A percentile compares a stretch with the other conserved stretches of the same genome.
These are phyloP conservation scores for Crioceris asparagi DNA, from an alignment of 2,888 invertebrate genomes.

Conservation along the genomic window DNA sequence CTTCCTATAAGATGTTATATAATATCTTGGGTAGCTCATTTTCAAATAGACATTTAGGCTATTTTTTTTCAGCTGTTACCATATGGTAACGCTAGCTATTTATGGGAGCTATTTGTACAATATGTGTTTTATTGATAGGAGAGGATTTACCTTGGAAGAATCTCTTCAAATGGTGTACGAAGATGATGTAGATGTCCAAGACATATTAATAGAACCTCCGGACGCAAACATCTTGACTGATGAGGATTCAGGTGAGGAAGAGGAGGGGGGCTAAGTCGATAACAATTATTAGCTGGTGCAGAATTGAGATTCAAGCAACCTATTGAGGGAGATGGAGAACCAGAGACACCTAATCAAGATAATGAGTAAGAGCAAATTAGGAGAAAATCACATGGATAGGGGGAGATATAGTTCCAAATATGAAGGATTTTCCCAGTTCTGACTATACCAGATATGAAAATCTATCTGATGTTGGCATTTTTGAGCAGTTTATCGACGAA, in stretches of 20 bases:
- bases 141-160: too few relatives aligned
- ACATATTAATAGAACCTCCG: conserved; percentile 11
- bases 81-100: too few relatives aligned
- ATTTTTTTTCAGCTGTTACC: too few relatives aligned
- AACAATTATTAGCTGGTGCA: conserved; percentile 9
- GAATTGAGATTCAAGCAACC: too few relatives aligned
- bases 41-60: too few relatives aligned
- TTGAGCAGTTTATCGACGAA: too few relatives aligned
- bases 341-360: conserved; percentile 5
- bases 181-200: not conserved
- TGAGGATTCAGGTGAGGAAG: conserved; percentile 15
- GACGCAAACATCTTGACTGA: conserved; percentile 8
- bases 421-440: conserved; percentile 2
- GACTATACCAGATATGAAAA: conserved; percentile 3
- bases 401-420: conserved; percentile 1
- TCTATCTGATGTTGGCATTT: too few relatives aligned
- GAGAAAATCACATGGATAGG: conserved; percentile 7
- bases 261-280: conserved; percentile 11
- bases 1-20: too few relatives aligned
- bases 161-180: too few relatives aligned
- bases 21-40: too few relatives aligned
- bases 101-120: too few relatives aligned
- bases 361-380: conserved; percentile 5
- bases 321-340: conserved; percentile 3
- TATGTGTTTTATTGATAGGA: too few relatives aligned